These are phyloP conservation scores for Telenomus remus DNA, from an alignment of 1,140 invertebrate species.

Conservation along the genomic window DNA sequence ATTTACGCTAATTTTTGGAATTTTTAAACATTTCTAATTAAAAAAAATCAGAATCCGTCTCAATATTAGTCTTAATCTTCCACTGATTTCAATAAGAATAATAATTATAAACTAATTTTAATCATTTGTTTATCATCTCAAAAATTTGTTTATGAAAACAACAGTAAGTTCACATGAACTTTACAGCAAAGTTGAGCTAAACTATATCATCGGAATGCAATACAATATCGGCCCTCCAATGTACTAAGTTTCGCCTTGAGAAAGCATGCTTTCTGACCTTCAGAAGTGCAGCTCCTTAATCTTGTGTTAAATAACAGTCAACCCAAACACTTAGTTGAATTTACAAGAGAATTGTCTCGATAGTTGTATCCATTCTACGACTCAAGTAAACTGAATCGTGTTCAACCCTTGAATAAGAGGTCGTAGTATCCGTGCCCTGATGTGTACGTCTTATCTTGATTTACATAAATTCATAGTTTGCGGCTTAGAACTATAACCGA, in stretches of 20 bases:
- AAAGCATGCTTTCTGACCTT: constrained; percentile 45
- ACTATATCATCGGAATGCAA: constrained; percentile 25
- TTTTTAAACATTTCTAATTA: too few species aligned
- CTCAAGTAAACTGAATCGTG: constrained; percentile 48
- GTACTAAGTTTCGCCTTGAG: constrained; percentile 19
- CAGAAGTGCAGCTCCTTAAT: constrained; percentile 51
- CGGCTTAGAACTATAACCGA: constrained; percentile 58
- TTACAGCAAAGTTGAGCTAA: background rate
- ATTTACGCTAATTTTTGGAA: too few species aligned
- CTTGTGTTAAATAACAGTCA: constrained; percentile 55
- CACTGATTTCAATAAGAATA: too few species aligned
- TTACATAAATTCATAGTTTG: constrained; percentile 73
- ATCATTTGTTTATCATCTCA: too few species aligned
- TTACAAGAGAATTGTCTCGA: constrained; percentile 43
- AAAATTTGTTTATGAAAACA: too few species aligned
- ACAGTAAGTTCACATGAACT: too few species aligned
- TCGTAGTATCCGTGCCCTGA: constrained; percentile 46
- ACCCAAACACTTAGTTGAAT: constrained; percentile 56
- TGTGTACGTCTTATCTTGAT: constrained; percentile 70
- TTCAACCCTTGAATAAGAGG: constrained; percentile 58
- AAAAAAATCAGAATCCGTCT: too few species aligned
- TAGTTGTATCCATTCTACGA: constrained; percentile 23
- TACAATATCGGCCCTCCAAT: too few species aligned
- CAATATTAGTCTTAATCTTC: too few species aligned
- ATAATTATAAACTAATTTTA: too few species aligned